phyloP scores from a whole-genome alignment of 1,140 invertebrate genomes.

The Penaeus chinensis region DNA sequence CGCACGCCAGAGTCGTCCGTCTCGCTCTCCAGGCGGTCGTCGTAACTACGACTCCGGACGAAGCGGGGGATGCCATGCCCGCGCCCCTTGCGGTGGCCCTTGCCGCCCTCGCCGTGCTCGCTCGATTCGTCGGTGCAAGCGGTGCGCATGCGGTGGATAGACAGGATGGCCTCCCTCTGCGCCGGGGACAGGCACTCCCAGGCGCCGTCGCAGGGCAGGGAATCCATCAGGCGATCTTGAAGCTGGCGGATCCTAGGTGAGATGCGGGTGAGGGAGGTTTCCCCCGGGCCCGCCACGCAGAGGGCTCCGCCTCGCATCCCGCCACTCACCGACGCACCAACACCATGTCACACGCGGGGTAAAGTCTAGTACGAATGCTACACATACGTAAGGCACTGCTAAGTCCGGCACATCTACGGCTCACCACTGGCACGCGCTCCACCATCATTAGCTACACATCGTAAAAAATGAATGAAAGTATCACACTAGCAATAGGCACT shows the following conservation, averaged over 20 bases:
- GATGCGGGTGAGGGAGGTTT: slow-evolving; percentile 42
- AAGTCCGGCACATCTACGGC: too few species aligned
- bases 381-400: too few species aligned
- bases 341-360: not conserved
- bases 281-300: slow-evolving; percentile 56
- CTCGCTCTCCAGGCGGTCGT: slow-evolving; percentile 62
- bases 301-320: slow-evolving; percentile 48
- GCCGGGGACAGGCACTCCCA: slow-evolving; percentile 63
- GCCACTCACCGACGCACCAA: slow-evolving; percentile 21
- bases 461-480: too few species aligned
- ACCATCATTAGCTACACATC: too few species aligned
- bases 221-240: slow-evolving; percentile 60
- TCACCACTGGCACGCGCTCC: too few species aligned
- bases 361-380: too few species aligned
- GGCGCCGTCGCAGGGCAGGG: slow-evolving; percentile 58
- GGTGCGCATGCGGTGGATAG: slow-evolving; percentile 48
- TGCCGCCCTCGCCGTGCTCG: slow-evolving; percentile 41
- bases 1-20: slow-evolving; percentile 63
- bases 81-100: not conserved
- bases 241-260: slow-evolving; percentile 61
- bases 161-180: slow-evolving; percentile 60
- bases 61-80: slow-evolving; percentile 16
- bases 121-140: slow-evolving; percentile 44
- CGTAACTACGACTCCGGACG: slow-evolving; percentile 57
- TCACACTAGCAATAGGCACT: too few species aligned